These are phyloP conservation scores for Drosophila quadrilineata DNA, from an alignment of 1,140 invertebrate species.

Conservation along the genomic window DNA sequence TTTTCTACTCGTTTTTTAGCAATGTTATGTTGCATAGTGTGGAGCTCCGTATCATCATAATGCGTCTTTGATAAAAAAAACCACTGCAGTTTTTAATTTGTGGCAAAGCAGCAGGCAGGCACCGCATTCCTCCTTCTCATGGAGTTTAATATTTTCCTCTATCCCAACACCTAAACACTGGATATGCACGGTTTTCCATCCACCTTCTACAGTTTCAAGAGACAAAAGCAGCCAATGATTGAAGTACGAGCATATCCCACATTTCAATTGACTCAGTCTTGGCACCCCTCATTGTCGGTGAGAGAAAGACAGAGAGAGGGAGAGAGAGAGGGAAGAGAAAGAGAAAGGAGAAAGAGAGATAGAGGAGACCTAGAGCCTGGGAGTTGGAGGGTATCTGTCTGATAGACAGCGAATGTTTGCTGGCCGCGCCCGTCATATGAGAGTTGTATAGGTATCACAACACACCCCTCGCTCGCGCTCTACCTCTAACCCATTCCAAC, in stretches of 20 bases:
- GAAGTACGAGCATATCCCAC: conserved; percentile 70
- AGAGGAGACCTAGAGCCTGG: neutral
- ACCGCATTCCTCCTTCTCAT: too few species aligned
- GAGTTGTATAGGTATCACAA: too few species aligned
- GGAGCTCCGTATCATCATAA: conserved; percentile 34
- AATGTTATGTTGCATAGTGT: conserved; percentile 22
- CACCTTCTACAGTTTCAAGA: conserved; percentile 46
- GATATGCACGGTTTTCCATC: neutral
- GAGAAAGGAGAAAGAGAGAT: too few species aligned
- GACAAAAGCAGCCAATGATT: conserved; percentile 78
- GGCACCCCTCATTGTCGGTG: conserved; percentile 20
- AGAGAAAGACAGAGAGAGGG: neutral
- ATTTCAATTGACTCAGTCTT: conserved; percentile 69
- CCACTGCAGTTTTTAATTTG: conserved; percentile 76
- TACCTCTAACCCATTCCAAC: neutral
- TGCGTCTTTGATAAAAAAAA: conserved; percentile 79
- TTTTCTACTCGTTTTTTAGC: neutral
- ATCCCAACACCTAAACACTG: conserved; percentile 18
- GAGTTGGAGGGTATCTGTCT: conserved; percentile 9
- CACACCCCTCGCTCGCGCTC: too few species aligned
- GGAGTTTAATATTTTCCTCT: neutral
- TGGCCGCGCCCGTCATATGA: conserved; percentile 3
- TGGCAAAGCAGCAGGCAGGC: conserved; percentile 47
- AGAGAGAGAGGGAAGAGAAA: neutral
- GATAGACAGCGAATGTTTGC: conserved; percentile 49